Base-by-base conservation (phyloP, 2,888 invertebrate genomes). In the Xestia rhomboidea region DNA sequence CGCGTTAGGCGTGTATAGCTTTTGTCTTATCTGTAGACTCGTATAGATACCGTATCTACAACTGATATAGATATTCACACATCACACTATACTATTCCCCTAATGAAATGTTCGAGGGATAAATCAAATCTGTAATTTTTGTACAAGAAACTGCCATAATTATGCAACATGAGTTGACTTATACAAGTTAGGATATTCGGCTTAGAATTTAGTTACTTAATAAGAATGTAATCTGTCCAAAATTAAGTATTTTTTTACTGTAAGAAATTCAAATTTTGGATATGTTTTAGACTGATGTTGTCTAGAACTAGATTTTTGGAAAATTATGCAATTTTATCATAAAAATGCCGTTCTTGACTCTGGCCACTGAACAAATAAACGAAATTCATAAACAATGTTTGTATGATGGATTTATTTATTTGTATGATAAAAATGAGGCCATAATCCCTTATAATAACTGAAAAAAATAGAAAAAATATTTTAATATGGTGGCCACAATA, bases 91-190 rank as follows among this genome's bases (percentile, higher is more conserved):
- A 89, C 76, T 83, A 66, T 66, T 68, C 84, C 86, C 79, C 77
- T 91, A 85, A 89, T 83, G 85, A 79, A 84, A 85, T 73, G 82
- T 75, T 83, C 73, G 82, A 80, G 72, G 86, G 86, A 89, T 84
- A 82, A 88, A 79, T 74, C 54, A 76, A 86, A 86, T 82, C 74
- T 81, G 34, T 75, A 77, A 76, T 78, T 81, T 74, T 83, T 90
- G 89, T 92, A 93, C 91, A 93, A 91, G 86, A 83, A 87, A 87
- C 89, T 93, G 95, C 95, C 95, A 95, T 95, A 94, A 88, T 84
- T 87, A 88, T 85, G 81, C 82, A 84, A 90, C 71, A 57, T n/a
- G 69, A 79, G 75, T 82, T 88, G 77, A 79, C 30, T 67, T 71
- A 81, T 66, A 81, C 64, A 79, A 82, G 75, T 76, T 78, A 87